Percentiles rank a stretch among this genome's conserved stretches.
phyloP scores from a whole-genome alignment of 2,888 invertebrate genomes.

The Iselma pallidipennis region DNA sequence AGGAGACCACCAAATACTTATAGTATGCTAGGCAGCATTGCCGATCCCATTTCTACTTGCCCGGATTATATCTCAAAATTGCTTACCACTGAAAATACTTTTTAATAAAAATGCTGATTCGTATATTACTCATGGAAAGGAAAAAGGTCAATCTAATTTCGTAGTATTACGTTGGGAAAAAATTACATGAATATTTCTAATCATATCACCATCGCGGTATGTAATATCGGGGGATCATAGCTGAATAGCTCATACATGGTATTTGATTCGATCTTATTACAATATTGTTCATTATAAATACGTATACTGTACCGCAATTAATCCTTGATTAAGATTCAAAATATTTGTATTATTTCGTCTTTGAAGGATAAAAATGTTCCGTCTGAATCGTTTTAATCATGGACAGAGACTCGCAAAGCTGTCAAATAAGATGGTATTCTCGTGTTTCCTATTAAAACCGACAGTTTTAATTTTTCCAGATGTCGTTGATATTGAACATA shows the following conservation, averaged over 20 bases:
- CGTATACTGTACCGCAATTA: no score
- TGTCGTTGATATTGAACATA: no score
- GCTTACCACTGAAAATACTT: slow-evolving; percentile 30
- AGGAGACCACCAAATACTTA: background rate
- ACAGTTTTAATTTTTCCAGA: no score
- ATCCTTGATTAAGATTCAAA: no score
- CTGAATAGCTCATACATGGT: no score
- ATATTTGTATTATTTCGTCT: no score
- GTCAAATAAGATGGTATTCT: no score
- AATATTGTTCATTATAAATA: no score
- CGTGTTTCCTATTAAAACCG: no score
- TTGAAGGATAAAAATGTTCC: no score
- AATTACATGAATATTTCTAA: slow-evolving; percentile 22
- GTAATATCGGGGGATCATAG: background rate
- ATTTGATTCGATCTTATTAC: background rate
- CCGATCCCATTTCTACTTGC: slow-evolving; percentile 27
- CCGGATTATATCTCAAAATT: slow-evolving; percentile 31
- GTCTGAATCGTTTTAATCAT: no score
- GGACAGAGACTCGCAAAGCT: no score
- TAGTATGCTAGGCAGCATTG: background rate
- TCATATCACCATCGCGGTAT: background rate
- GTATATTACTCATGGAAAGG: slow-evolving; percentile 15
- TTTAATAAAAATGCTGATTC: slow-evolving; percentile 29
- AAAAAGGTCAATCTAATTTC: slow-evolving; percentile 26
- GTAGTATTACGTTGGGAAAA: slow-evolving; percentile 15